Evolutionary conservation across 2,113 vertebrate species (phyloP), one percentile per base, ranked within the genome.

Genomic region (Grammatotria lemairii): DNA sequence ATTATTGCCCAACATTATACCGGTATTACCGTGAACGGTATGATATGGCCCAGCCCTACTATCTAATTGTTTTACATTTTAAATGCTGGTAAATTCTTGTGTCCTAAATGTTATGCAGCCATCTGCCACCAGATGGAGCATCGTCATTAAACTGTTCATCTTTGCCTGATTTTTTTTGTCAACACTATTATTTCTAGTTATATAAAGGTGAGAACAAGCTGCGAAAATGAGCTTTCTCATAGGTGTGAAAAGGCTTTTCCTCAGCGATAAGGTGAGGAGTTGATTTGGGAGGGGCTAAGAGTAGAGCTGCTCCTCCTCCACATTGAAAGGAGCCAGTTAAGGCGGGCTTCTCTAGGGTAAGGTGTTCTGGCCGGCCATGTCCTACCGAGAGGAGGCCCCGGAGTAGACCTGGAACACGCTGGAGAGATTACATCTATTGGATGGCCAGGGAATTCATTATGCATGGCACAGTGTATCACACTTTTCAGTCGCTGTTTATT

Each of bases 1-100:
- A 60, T 60, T 0, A 1, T 31, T 60, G 4, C 57, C 0, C 26
- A 60, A 60, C 26, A 60, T 60, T 60, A 31, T 9, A 31, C 26
- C 0, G 0, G 8, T 60, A 60, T 60, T 60, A 60, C 1, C 0
- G 0, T 60, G 2, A 60, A 60, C 5, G 0, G 55, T 58, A 9
- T 17, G 55, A 58, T 17, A 58, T 17, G 14, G 26, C 14, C 14
- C 55, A 58, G 55, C 14, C 55, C 55, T 58, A 58, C 8, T 19
- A 11, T 33, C 16, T 33, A 60, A 63, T 17, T 31, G 57, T 31
- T 31, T 31, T 60, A 60, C 26, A 31, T 60, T 60, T 60, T 60
- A 60, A 10, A 31, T 63, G 31, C 58, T 19, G 31, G 1, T n/a
- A 63, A 63, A 63, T 35, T 35, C 2, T 63, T 33, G 1, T 63